Evolutionary conservation across 2,113 vertebrate species (phyloP).

Genomic region (Otocyon megalotis): DNA sequence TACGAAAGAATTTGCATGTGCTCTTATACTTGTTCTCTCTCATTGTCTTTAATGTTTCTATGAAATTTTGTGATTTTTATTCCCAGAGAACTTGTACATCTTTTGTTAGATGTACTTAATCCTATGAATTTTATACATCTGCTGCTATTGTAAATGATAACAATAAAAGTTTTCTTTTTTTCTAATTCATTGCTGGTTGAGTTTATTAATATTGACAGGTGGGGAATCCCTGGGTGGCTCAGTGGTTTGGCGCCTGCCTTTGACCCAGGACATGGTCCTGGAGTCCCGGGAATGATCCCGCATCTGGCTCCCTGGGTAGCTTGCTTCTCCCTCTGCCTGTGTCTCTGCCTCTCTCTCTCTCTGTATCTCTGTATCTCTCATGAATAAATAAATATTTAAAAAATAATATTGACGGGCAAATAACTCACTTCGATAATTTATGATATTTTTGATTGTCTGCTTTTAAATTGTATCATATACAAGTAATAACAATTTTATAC

Average conservation of each 20-base stretch:
- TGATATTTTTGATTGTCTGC: neutral
- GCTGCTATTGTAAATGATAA: neutral
- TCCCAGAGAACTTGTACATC: neutral
- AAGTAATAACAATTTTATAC: neutral
- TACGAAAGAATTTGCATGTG: neutral
- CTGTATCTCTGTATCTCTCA: too few species aligned
- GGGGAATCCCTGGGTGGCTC: too few species aligned
- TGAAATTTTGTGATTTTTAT: neutral
- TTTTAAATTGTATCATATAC: neutral
- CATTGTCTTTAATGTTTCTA: neutral
- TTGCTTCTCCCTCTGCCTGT: too few species aligned
- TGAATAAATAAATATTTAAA: too few species aligned
- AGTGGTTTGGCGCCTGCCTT: too few species aligned
- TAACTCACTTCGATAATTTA: neutral
- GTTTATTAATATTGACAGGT: neutral
- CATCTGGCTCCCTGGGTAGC: too few species aligned
- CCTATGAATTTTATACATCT: neutral
- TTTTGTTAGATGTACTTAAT: neutral
- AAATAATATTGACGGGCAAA: neutral
- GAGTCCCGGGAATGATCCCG: too few species aligned
- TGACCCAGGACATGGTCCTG: too few species aligned
- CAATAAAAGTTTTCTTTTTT: neutral
- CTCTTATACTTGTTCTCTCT: neutral
- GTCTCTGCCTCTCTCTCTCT: too few species aligned
- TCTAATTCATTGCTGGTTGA: neutral